Percentiles rank a stretch among this genome's conserved stretches.
Evolutionary conservation across 2,888 invertebrate genomes (phyloP).

Genomic region (Caenorhabditis zanzibari): DNA sequence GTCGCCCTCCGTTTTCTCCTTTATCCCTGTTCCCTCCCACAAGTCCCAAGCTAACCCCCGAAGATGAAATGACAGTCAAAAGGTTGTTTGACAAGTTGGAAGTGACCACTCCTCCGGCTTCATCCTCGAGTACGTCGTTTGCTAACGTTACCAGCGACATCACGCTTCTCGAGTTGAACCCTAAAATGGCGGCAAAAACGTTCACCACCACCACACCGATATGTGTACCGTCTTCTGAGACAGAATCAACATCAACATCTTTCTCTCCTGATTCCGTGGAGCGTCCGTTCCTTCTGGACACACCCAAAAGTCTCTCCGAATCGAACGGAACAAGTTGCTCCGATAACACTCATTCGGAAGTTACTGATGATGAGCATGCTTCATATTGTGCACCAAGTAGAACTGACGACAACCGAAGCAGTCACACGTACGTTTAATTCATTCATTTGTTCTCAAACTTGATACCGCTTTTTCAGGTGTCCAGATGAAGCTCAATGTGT

Average conservation of each 20-base stretch:
- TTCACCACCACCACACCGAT: background rate
- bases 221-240: background rate
- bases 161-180: conserved; percentile 51
- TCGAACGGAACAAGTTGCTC: conserved; percentile 25
- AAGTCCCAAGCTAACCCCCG: conserved; percentile 27
- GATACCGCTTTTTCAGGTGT: conserved; percentile 32
- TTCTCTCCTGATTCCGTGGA: background rate
- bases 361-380: background rate
- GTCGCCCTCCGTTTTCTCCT: background rate
- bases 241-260: background rate
- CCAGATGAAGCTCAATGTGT: conserved; percentile 51
- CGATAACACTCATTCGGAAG: background rate
- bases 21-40: background rate
- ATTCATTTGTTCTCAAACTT: background rate
- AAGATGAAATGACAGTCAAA: conserved; percentile 43
- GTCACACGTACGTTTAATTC: conserved; percentile 15
- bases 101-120: conserved; percentile 11
- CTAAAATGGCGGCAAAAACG: conserved; percentile 28
- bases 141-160: conserved; percentile 43
- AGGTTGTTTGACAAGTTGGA: conserved; percentile 58
- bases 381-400: background rate
- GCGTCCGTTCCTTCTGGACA: conserved; percentile 12
- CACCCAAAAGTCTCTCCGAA: conserved; percentile 40
- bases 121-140: conserved; percentile 18
- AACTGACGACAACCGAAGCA: background rate